Conservation (phyloP, 2,797 vertebrate genomes). For the Helostoma temminkii region DNA sequence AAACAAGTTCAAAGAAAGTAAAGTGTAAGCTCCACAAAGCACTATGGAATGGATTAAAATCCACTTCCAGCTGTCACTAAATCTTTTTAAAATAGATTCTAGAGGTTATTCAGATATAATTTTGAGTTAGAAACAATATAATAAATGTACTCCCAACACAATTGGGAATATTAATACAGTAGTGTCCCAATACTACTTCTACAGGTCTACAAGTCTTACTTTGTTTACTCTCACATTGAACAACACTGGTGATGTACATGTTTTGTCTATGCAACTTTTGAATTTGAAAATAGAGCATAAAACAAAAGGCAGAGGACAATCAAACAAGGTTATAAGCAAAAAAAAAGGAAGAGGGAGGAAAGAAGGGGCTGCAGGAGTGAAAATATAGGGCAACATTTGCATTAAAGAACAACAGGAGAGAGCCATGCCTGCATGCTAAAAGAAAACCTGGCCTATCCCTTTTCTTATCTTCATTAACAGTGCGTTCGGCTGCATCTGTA, state of each 20-base stretch:
- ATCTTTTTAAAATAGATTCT: no score
- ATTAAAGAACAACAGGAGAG: constrained; percentile 54
- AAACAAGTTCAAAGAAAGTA: no score
- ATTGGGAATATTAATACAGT: neutral
- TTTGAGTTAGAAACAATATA: neutral
- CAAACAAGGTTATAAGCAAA: neutral
- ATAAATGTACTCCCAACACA: neutral
- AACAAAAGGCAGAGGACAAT: constrained; percentile 28
- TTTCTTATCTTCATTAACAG: constrained; percentile 46
- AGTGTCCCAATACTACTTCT: no score
- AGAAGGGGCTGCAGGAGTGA: constrained; percentile 19
- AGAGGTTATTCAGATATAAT: no score
- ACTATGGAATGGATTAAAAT: no score
- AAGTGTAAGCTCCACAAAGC: no score
- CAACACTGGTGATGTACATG: neutral
- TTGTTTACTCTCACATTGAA: no score
- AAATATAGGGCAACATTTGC: constrained; percentile 72
- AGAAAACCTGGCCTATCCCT: constrained; percentile 50
- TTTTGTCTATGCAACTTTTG: constrained; percentile 12
- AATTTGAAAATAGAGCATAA: constrained; percentile 15
- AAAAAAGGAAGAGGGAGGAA: neutral
- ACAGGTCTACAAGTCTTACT: neutral
- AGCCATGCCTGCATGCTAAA: constrained; percentile 51
- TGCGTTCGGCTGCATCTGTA: constrained; percentile 38
- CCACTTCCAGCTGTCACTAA: no score